These are phyloP conservation scores for Clepsis dumicolana DNA, from an alignment of 2,888 invertebrate genomes.

Conservation along the genomic window DNA sequence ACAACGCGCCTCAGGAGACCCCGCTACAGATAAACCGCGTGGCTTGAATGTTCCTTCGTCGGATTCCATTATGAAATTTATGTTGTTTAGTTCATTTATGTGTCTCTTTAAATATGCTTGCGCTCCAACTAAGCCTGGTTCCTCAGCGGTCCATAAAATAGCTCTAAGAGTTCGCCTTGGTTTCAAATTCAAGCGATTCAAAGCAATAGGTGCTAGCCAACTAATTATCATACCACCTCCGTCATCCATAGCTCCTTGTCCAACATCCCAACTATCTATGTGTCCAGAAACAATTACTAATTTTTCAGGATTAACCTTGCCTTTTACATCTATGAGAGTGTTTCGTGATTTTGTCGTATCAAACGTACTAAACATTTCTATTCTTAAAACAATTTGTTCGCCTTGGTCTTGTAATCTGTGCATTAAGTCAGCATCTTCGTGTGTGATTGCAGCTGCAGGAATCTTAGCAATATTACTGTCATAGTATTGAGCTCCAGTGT, in stretches of 20 bases:
- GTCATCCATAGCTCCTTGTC: conserved; percentile 96
- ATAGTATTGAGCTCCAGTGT: conserved; percentile 90
- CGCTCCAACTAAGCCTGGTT: conserved; percentile 90
- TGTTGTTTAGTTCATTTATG: conserved; percentile 83
- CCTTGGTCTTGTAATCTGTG: conserved; percentile 86
- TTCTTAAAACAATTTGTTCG: conserved; percentile 66
- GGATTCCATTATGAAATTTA: conserved; percentile 93
- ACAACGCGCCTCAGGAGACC: conserved; percentile 87
- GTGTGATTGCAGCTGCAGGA: conserved; percentile 90
- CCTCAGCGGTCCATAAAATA: conserved; percentile 94
- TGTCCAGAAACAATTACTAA: conserved; percentile 93
- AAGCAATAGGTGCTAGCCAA: conserved; percentile 89
- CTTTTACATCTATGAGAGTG: conserved; percentile 89
- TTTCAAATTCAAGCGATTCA: conserved; percentile 87
- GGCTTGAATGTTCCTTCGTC: conserved; percentile 94
- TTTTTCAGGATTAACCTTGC: conserved; percentile 72
- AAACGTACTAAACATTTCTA: conserved; percentile 88
- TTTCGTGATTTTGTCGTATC: conserved; percentile 88
- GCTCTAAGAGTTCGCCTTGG: conserved; percentile 91
- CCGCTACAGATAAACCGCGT: conserved; percentile 89
- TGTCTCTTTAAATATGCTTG: conserved; percentile 88
- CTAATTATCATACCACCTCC: conserved; percentile 93
- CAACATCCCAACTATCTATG: conserved; percentile 96
- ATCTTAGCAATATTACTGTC: conserved; percentile 86
- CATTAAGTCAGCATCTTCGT: conserved; percentile 91